Percentiles rank a stretch among this genome's conserved stretches.
phyloP scores from a whole-genome alignment of 2,113 vertebrate species.

The Dipodomys ordii region DNA sequence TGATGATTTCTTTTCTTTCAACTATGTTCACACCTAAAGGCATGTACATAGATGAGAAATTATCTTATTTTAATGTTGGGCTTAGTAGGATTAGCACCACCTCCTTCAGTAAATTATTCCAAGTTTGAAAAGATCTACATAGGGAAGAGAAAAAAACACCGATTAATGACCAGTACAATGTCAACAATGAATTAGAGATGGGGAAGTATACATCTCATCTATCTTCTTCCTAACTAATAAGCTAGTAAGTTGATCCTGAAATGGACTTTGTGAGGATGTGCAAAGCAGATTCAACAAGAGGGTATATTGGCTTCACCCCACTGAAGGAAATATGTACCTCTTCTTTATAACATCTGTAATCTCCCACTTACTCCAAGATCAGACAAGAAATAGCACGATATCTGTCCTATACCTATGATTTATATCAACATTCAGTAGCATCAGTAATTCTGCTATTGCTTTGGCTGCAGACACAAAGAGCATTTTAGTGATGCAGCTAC shows the following conservation, averaged over 20 bases:
- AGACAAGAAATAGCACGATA: not conserved
- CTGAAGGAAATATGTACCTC: not conserved
- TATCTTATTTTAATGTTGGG: constrained; percentile 19
- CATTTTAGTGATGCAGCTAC: not conserved
- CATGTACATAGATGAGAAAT: constrained; percentile 8
- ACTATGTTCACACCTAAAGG: not conserved
- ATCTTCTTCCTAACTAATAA: not conserved
- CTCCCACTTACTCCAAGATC: not conserved
- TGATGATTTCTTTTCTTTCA: not conserved
- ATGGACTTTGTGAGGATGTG: not conserved
- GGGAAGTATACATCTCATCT: not conserved
- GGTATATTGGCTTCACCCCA: not conserved
- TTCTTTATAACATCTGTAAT: not conserved
- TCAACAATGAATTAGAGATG: not conserved
- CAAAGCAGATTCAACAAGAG: not conserved
- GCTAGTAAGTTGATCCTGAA: not conserved
- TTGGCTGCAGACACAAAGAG: not conserved
- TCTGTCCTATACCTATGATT: not conserved
- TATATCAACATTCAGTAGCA: constrained; percentile 10
- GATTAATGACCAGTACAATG: not conserved
- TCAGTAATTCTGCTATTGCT: constrained; percentile 37
- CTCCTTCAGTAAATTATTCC: not conserved
- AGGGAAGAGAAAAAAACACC: not conserved
- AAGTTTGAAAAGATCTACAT: not conserved
- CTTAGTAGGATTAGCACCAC: constrained; percentile 9